phyloP scores from a whole-genome alignment of 2,797 vertebrate genomes.

The Lepilemur ruficaudatus region DNA sequence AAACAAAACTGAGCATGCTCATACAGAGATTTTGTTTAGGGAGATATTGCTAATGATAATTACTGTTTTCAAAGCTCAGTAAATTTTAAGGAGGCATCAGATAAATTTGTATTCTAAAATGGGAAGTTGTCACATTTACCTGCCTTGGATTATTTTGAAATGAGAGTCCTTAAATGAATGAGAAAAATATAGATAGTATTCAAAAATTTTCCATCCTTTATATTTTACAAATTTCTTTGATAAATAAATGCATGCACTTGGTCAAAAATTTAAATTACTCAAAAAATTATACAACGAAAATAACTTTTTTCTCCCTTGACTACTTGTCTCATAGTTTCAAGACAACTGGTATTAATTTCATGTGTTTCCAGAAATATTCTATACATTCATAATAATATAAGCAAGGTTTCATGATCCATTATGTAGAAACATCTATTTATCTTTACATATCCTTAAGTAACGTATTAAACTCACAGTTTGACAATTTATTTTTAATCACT shows the following conservation, averaged over 20 bases:
- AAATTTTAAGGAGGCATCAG: not conserved
- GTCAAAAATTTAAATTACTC: not conserved
- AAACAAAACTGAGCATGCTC: not conserved
- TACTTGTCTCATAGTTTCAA: not conserved
- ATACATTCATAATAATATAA: not conserved
- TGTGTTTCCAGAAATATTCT: not conserved
- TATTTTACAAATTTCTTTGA: not conserved
- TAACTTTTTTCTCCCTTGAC: not conserved
- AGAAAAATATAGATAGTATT: not conserved
- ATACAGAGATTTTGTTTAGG: not conserved
- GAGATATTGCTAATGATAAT: not conserved
- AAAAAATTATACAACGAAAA: not conserved
- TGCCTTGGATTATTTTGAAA: not conserved
- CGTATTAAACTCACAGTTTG: not conserved
- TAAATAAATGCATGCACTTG: not conserved
- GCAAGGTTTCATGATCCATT: not conserved
- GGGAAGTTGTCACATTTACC: not conserved
- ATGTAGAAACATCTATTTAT: not conserved
- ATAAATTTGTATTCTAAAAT: not conserved
- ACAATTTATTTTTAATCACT: not conserved
- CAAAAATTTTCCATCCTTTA: not conserved
- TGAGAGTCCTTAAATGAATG: not conserved
- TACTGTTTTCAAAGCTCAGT: not conserved
- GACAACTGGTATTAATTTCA: not conserved
- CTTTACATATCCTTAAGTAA: not conserved